Percentiles rank a stretch among this genome's conserved stretches.
These are phyloP conservation scores for Apis laboriosa DNA, from an alignment of 1,140 invertebrate species.

Conservation along the genomic window DNA sequence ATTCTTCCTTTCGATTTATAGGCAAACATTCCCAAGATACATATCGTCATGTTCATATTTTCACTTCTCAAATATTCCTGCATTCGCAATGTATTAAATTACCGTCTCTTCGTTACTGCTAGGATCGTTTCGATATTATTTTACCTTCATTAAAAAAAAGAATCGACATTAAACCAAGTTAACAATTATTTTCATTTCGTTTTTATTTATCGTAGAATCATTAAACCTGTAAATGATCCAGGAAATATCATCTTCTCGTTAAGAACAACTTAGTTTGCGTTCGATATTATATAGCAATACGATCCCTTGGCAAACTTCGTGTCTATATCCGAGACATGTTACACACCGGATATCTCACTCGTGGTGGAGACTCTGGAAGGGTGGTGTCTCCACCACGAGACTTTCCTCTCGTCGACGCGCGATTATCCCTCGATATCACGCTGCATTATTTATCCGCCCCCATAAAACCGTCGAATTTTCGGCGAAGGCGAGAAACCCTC, in stretches of 20 bases:
- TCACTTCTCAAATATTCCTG: no score
- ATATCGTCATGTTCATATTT: no score
- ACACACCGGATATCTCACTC: constrained; percentile 30
- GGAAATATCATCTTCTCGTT: constrained; percentile 38
- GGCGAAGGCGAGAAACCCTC: constrained; percentile 54
- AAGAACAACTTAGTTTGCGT: constrained; percentile 12
- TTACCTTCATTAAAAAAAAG: not conserved
- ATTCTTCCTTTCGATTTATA: no score
- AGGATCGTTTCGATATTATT: no score
- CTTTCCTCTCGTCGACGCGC: constrained; percentile 53
- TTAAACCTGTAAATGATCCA: constrained; percentile 3
- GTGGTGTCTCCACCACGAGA: constrained; percentile 27
- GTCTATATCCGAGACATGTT: constrained; percentile 5
- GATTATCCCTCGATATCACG: constrained; percentile 69
- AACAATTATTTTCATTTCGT: constrained; percentile 8
- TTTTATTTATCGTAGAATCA: constrained; percentile 34
- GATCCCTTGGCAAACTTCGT: constrained; percentile 5
- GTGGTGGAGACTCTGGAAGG: constrained; percentile 3
- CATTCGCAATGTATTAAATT: no score
- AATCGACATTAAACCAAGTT: not conserved
- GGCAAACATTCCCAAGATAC: no score
- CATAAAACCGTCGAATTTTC: constrained; percentile 59
- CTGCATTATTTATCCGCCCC: constrained; percentile 70
- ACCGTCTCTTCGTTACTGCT: no score
- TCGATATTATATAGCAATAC: constrained; percentile 28